A percentile compares a stretch with the other conserved stretches of the same genome.
These are phyloP conservation scores for Muscidifurax raptorellus DNA, from an alignment of 1,140 invertebrate genomes.

Conservation along the genomic window DNA sequence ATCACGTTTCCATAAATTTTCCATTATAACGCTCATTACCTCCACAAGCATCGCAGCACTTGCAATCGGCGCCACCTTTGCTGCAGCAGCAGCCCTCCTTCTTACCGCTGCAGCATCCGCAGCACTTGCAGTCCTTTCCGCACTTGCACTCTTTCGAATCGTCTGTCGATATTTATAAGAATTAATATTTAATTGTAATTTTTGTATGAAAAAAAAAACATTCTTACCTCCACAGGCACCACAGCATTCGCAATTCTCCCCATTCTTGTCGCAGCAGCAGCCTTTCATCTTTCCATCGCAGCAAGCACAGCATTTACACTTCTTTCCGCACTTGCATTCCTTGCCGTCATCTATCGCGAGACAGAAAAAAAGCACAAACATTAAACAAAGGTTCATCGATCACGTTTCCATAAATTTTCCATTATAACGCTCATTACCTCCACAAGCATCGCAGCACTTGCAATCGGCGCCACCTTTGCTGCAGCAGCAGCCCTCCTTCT, in stretches of 20 bases:
- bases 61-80: neutral
- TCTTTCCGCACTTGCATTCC: conserved; percentile 12
- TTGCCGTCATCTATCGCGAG: neutral
- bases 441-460: conserved; percentile 36
- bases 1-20: too few relatives aligned
- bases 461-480: neutral
- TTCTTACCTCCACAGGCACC: too few relatives aligned
- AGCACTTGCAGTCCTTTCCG: neutral
- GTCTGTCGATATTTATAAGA: too few relatives aligned
- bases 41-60: conserved; percentile 36
- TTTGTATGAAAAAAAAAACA: too few relatives aligned
- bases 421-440: too few relatives aligned
- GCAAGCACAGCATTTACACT: conserved; percentile 3
- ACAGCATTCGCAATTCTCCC: conserved; percentile 30
- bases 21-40: too few relatives aligned
- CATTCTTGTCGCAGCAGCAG: conserved; percentile 16
- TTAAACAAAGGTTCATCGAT: neutral
- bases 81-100: neutral
- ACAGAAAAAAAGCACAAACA: too few relatives aligned
- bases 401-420: too few relatives aligned
- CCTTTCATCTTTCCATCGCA: neutral
- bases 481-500: conserved; percentile 5
- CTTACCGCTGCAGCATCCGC: neutral
- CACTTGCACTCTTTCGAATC: neutral
- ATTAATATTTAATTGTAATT: too few relatives aligned